Evolutionary conservation across 2,113 vertebrate genomes (phyloP).

Genomic region (Falco punctatus): DNA sequence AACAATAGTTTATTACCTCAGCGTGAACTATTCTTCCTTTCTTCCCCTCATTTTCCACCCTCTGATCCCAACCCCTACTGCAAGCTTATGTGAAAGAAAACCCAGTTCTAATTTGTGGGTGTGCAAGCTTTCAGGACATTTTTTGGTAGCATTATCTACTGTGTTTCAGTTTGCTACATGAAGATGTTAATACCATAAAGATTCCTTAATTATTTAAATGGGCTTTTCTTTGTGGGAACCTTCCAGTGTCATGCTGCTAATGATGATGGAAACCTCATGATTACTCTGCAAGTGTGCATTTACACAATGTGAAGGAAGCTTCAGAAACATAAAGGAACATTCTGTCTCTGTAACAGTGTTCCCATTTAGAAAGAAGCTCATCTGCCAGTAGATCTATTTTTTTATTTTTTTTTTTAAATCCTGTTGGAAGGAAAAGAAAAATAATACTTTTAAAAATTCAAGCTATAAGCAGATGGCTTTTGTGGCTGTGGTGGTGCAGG

Average conservation of each 20-base stretch:
- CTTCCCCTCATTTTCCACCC: background rate
- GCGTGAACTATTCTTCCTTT: background rate
- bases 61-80: background rate
- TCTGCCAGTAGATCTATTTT: background rate
- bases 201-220: constrained; percentile 59
- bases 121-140: background rate
- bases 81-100: background rate
- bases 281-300: constrained; percentile 37
- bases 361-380: background rate
- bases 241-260: constrained; percentile 44
- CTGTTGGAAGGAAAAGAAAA: background rate
- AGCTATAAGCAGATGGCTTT: background rate
- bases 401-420: background rate
- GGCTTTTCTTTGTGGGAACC: constrained; percentile 18
- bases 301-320: background rate
- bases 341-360: background rate
- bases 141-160: background rate
- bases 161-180: background rate
- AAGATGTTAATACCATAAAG: constrained; percentile 34
- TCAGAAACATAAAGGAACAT: background rate
- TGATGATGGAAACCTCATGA: constrained; percentile 33
- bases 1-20: background rate
- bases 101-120: background rate
- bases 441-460: background rate
- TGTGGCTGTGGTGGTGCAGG: background rate